Evolutionary conservation across 2,888 invertebrate genomes (phyloP).

Genomic region (Cantharis flavilabris): DNA sequence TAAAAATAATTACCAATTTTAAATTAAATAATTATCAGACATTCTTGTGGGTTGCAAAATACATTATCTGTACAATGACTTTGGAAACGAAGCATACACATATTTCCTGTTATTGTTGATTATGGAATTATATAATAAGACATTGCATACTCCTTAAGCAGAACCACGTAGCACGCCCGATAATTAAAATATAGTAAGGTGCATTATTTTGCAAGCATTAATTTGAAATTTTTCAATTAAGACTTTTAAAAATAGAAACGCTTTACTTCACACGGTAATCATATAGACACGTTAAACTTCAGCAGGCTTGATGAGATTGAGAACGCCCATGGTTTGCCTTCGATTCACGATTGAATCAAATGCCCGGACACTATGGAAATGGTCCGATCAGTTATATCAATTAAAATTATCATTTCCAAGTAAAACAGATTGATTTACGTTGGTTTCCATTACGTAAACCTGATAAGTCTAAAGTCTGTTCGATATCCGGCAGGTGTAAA

Average conservation of each 20-base stretch:
- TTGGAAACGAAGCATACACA: not conserved
- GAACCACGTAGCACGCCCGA: not conserved
- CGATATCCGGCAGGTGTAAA: no score
- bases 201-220: not conserved
- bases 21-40: not conserved
- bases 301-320: not conserved
- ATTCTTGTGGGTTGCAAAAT: not conserved
- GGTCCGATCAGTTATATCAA: not conserved
- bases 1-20: not conserved
- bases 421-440: not conserved
- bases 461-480: no score
- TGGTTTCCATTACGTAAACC: not conserved
- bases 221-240: not conserved
- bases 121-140: not conserved
- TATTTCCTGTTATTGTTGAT: not conserved
- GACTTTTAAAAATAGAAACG: not conserved
- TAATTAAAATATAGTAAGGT: not conserved
- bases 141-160: not conserved
- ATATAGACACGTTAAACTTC: not conserved
- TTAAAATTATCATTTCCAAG: not conserved
- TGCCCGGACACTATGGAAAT: no score
- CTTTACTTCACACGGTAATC: not conserved
- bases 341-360: no score
- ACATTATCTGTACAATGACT: not conserved
- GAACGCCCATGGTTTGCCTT: not conserved